Conservation (phyloP, 2,797 vertebrate genomes). For the Leptodactylus fallax region DNA sequence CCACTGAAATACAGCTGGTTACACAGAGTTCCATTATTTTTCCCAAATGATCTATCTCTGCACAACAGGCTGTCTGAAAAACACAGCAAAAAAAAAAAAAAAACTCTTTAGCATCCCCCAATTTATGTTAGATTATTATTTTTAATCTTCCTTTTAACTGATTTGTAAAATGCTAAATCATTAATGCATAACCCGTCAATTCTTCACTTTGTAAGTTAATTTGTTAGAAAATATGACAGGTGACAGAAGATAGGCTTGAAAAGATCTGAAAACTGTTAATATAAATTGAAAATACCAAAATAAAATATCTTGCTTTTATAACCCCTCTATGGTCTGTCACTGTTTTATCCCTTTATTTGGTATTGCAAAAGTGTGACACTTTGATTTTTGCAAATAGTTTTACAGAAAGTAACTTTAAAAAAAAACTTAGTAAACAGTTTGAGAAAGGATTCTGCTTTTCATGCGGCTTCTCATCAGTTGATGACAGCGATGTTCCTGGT, state of each 20-base stretch:
- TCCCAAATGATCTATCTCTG: too few species aligned
- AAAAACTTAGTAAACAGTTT: slow-evolving; percentile 27
- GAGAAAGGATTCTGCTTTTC: slow-evolving; percentile 7
- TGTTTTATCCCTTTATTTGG: background rate
- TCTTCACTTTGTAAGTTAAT: background rate
- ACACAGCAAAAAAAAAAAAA: too few species aligned
- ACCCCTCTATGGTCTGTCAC: background rate
- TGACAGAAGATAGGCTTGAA: background rate
- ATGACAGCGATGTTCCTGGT: slow-evolving; percentile 41
- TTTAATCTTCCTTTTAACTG: background rate
- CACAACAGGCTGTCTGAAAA: too few species aligned
- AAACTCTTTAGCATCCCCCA: too few species aligned
- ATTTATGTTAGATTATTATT: background rate
- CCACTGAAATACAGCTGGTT: too few species aligned
- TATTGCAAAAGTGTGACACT: background rate
- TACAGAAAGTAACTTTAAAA: background rate
- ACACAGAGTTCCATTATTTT: too few species aligned
- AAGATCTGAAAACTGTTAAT: background rate
- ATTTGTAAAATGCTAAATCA: background rate
- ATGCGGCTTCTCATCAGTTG: slow-evolving; percentile 28
- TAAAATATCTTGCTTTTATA: background rate
- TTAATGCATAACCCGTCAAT: background rate
- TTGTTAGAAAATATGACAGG: background rate
- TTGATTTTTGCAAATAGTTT: slow-evolving; percentile 24
- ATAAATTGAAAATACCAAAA: background rate